Evolutionary conservation across 2,113 vertebrate species (phyloP), one percentile per base, ranked within the genome.

Genomic region (Cathartes aura): DNA sequence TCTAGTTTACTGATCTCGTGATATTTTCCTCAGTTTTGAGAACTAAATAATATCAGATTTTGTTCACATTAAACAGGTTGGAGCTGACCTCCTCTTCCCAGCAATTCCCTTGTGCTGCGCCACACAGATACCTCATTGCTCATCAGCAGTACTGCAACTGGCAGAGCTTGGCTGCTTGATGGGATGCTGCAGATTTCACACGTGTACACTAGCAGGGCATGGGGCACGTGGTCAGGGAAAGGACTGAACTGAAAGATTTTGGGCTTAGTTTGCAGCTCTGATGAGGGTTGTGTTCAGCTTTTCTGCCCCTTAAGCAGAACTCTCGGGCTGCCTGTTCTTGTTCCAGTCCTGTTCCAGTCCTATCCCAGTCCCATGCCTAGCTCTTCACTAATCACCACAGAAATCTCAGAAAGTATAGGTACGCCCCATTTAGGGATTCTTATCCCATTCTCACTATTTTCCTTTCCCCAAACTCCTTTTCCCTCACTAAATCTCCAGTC

Each of bases 161-260:
- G 9, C 43, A 92, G 55, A 87, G 27, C 7, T n/a, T 89, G 40
- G 10, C 68, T 87, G 36, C 50, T 89, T 70, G 15, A 34, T 48
- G 6, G 27, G 9, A 24, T 45, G 45, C 19, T 89, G n/a, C 32
- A 87, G 68, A 64, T 55, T 29, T 72, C 4, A 7, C 23, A 38
- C 5, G 15, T 19, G 15, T 60, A 6, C 27, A 12, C 15, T 55
- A 63, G 22, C 22, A 85, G 29, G 6, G 3, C 18, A 38, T 38
- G 29, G 32, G 16, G 66, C 0, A 13, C 0, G 0, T 15, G 74
- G 42, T 23, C 29, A 63, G 43, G 30, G 10, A 40, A 75, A 43
- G 9, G 23, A 45, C 8, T 40, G 38, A 87, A 43, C 3, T 50
- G 29, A 90, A 90, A 68, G 8, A 52, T 40, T 91, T 55, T n/a